Percentiles rank a stretch among this genome's conserved stretches.
Evolutionary conservation across 1,140 invertebrate genomes (phyloP).

Genomic region (Gyrodactylus salaris): DNA sequence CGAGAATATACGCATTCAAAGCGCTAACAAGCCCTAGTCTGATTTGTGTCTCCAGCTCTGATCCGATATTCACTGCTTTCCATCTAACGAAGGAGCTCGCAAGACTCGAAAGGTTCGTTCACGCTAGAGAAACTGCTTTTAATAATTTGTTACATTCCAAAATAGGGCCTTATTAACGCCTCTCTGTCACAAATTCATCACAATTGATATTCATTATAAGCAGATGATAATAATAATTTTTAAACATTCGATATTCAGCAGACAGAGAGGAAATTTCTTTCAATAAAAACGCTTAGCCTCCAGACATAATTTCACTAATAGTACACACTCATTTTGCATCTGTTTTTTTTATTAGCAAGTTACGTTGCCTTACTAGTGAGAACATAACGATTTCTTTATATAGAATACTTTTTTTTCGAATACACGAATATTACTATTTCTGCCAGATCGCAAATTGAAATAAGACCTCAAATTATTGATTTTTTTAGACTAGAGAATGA

Average conservation of each 20-base stretch:
- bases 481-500: conserved; percentile 23
- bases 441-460: neutral
- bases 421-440: too few relatives aligned
- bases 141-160: neutral
- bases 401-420: too few relatives aligned
- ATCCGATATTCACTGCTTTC: conserved; percentile 32
- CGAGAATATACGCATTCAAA: conserved; percentile 17
- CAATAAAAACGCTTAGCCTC: neutral
- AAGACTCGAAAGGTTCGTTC: conserved; percentile 15
- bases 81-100: conserved; percentile 25
- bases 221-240: neutral
- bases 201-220: conserved; percentile 1
- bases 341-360: too few relatives aligned
- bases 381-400: too few relatives aligned
- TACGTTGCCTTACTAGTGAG: too few relatives aligned
- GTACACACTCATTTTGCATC: neutral
- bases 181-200: neutral
- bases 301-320: conserved; percentile 38
- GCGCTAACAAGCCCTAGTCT: conserved; percentile 23
- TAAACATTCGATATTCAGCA: too few relatives aligned
- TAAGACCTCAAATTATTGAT: neutral
- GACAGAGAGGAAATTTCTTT: too few relatives aligned
- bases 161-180: neutral
- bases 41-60: conserved; percentile 29
- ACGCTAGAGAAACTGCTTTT: neutral